A percentile compares a stretch with the other conserved stretches of the same genome.
Evolutionary conservation across 2,113 vertebrate genomes (phyloP).

Genomic region (Hippolais icterina): DNA sequence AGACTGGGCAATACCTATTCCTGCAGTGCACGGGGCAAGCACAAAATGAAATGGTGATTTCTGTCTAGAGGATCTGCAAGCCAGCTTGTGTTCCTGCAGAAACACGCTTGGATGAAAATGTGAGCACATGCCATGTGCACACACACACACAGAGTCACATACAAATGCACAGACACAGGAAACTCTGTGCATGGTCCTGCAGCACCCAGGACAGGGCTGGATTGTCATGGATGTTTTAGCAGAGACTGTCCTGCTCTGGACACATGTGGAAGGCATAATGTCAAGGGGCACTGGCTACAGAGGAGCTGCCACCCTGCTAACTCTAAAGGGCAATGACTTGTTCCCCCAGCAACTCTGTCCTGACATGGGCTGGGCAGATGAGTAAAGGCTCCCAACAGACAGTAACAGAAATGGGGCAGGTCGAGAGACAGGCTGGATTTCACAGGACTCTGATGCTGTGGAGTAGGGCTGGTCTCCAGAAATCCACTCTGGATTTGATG

Average conservation of each 20-base stretch:
- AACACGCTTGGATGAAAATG: fast-evolving
- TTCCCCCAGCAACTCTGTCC: background rate
- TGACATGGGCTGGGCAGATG: background rate
- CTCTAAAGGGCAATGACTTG: background rate
- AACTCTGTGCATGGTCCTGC: background rate
- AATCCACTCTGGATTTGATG: background rate
- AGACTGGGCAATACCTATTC: background rate
- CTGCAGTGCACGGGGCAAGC: background rate
- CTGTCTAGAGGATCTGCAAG: background rate
- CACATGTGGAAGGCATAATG: background rate
- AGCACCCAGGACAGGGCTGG: background rate
- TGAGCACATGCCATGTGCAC: background rate
- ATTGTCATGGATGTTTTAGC: background rate
- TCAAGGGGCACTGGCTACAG: background rate
- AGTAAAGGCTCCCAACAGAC: background rate
- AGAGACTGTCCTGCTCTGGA: background rate
- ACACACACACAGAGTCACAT: background rate
- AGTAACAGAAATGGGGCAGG: background rate
- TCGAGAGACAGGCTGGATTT: background rate
- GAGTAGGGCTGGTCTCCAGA: background rate
- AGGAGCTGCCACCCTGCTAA: background rate
- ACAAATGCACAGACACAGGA: background rate
- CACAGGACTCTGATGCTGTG: background rate
- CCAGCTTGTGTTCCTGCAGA: background rate
- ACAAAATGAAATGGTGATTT: background rate